Base-by-base conservation (phyloP, 2,113 vertebrate genomes). In the Macrotus californicus region DNA sequence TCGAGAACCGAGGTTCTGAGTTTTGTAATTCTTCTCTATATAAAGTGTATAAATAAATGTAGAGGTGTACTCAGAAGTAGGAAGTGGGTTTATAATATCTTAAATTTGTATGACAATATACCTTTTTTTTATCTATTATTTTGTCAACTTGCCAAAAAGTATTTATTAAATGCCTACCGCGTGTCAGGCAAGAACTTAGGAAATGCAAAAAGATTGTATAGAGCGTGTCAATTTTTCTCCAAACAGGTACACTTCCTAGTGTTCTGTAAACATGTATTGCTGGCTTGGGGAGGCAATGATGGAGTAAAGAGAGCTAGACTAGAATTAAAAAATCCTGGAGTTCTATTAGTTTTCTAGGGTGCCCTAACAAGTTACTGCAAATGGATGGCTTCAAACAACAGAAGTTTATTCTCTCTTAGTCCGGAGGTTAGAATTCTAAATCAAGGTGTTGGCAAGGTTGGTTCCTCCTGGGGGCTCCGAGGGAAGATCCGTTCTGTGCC, bases 81-180 rank as follows among this genome's bases (percentile, higher is more conserved):
- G 75, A 56, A 90, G 54, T 85, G 46, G 13, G 39, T 34, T 77
- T 18, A 43, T 64, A 61, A 59, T 79, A 26, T 69, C 36, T 92
- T 86, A 66, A 64, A 75, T 70, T 15, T 59, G 46, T 41, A 24
- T 54, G 69, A 70, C 39, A 82, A 50, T 36, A 22, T 16, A 50
- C 34, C 21, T 69, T 48, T 46, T 90, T 67, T 73, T 39, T 64
- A 19, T 39, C 61, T 94, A 19, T 64, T 66, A 61, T 76, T 67
- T 93, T 83, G 89, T 87, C n/a, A 84, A 54, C 34, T 56, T 85
- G 26, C 19, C 26, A 75, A 52, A 75, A 91, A 87, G 39, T 87
- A 93, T 87, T 77, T 85, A 97, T 87, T 80, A 82, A 92, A 89
- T 90, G 61, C 34, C 46, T 86, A 22, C 21, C 50, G n/a, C 93